Evolutionary conservation across 2,888 invertebrate genomes (phyloP).

Genomic region (Cataglyphis livida): DNA sequence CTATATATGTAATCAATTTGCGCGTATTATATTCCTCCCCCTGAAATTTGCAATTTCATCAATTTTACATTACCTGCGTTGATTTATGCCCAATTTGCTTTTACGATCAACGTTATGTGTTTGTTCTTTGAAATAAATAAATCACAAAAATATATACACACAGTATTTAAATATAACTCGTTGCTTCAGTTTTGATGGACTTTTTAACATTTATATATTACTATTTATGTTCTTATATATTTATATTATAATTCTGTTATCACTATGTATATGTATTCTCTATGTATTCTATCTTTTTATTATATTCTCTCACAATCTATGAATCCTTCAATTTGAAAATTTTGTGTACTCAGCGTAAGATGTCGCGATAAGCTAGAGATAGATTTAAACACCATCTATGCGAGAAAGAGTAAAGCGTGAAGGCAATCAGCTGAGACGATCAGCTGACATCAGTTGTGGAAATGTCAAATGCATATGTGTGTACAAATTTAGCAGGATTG

Average conservation of each 20-base stretch:
- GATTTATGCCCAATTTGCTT: not conserved
- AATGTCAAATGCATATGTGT: slow-evolving; percentile 45
- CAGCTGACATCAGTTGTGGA: slow-evolving; percentile 8
- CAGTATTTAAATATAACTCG: not conserved
- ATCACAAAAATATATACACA: not conserved
- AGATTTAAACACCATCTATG: not conserved
- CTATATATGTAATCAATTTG: not conserved
- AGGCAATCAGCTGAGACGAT: not conserved
- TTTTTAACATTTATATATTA: not conserved
- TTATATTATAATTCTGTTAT: not conserved
- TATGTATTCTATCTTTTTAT: not conserved
- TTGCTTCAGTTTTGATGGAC: not conserved
- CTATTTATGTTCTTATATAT: not conserved
- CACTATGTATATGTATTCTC: not conserved
- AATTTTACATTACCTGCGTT: not conserved
- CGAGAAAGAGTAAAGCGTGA: not conserved
- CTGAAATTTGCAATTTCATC: not conserved
- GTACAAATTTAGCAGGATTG: not conserved
- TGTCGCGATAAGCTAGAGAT: not conserved
- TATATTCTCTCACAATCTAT: not conserved
- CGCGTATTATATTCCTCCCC: not conserved
- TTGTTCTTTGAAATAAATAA: not conserved
- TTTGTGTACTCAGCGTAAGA: not conserved
- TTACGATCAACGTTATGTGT: not conserved
- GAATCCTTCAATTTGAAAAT: not conserved